A percentile compares a stretch with the other conserved stretches of the same genome.
phyloP scores from a whole-genome alignment of 2,797 vertebrate species.

The Hapalemur alaotrensis region DNA sequence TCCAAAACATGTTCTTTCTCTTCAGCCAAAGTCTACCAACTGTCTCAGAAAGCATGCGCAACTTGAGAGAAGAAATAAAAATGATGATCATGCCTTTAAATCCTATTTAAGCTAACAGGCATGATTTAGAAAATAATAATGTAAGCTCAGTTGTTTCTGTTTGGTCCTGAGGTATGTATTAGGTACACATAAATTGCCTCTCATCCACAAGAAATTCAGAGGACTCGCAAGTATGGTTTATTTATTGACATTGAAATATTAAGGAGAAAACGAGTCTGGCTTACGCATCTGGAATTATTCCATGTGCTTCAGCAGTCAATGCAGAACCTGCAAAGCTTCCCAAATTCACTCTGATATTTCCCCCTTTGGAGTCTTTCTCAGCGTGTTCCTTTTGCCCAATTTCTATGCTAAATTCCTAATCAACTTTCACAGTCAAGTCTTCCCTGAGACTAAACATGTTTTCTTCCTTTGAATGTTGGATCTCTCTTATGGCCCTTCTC shows the following conservation, averaged over 20 bases:
- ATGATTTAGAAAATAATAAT: not conserved
- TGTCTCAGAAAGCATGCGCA: not conserved
- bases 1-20: conserved; percentile 10
- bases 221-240: not conserved
- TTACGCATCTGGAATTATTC: not conserved
- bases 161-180: not conserved
- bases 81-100: not conserved
- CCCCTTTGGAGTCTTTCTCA: not conserved
- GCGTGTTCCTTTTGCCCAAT: not conserved
- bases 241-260: conserved; percentile 13
- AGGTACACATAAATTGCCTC: not conserved
- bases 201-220: not conserved
- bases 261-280: not conserved
- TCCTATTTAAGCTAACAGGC: not conserved
- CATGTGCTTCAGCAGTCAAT: not conserved
- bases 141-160: not conserved
- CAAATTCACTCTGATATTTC: not conserved
- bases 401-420: not conserved
- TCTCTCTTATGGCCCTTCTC: not conserved
- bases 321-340: not conserved
- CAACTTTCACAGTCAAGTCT: not conserved
- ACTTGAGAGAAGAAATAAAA: not conserved
- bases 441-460: not conserved
- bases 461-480: not conserved
- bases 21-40: not conserved